A percentile compares a stretch with the other conserved stretches of the same genome.
phyloP scores from a whole-genome alignment of 2,797 vertebrate genomes.

The Cuculus canorus region DNA sequence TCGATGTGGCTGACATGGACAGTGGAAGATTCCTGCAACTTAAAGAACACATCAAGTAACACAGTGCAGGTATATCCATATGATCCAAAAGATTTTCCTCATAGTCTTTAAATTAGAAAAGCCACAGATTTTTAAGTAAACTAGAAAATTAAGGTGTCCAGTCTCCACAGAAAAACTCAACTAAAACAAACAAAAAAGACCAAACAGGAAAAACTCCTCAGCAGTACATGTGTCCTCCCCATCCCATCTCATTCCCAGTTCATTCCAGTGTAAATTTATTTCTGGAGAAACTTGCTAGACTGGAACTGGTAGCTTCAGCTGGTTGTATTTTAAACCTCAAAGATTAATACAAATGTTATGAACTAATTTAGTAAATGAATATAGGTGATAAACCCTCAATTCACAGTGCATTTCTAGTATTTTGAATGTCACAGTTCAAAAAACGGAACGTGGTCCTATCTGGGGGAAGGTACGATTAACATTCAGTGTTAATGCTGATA shows the following conservation, averaged over 20 bases:
- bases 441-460: neutral
- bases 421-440: conserved; percentile 28
- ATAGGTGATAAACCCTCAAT: neutral
- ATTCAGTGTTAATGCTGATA: neutral
- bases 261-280: neutral
- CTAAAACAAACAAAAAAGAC: neutral
- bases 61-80: neutral
- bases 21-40: neutral
- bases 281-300: neutral
- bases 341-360: neutral
- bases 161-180: neutral
- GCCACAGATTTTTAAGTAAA: neutral
- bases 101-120: neutral
- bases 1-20: rapidly evolving
- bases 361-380: neutral
- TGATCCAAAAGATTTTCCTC: neutral
- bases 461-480: neutral
- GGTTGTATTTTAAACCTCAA: neutral
- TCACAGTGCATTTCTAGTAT: neutral
- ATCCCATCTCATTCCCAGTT: neutral
- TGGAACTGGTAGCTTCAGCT: neutral
- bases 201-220: too few species aligned
- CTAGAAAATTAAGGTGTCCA: neutral
- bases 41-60: neutral
- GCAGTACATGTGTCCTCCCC: neutral